Conservation (phyloP, 2,113 vertebrate genomes). For the Haliaeetus leucogaster region DNA sequence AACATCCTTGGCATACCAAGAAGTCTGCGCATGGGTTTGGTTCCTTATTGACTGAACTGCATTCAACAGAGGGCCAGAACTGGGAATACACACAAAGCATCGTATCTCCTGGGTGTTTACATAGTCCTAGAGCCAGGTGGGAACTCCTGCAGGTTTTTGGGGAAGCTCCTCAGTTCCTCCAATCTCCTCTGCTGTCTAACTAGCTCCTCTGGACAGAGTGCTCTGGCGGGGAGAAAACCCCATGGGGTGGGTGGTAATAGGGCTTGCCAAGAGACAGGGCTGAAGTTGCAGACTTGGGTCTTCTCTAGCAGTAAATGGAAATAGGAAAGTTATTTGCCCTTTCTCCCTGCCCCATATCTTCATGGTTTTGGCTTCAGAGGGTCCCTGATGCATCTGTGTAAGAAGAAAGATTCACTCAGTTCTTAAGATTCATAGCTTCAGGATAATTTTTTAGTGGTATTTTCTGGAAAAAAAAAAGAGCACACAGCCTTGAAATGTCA, state of each 20-base stretch:
- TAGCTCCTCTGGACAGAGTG: not conserved
- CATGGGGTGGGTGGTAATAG: accelerated
- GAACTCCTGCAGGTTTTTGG: not conserved
- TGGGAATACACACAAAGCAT: not conserved
- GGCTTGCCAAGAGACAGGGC: not conserved
- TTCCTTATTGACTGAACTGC: not conserved
- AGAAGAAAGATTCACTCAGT: not conserved
- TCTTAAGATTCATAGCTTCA: not conserved
- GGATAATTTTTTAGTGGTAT: not conserved
- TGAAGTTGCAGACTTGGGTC: not conserved
- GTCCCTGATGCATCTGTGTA: not conserved
- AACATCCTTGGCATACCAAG: not conserved
- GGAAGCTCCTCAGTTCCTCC: not conserved
- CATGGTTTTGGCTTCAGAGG: not conserved
- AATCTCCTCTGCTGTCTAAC: not conserved
- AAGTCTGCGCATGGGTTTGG: accelerated
- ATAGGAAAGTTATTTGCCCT: not conserved
- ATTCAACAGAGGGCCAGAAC: not conserved
- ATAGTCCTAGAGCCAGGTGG: not conserved
- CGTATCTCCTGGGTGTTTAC: not conserved
- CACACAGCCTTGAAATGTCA: not conserved
- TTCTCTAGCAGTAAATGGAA: not conserved
- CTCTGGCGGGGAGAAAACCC: not conserved
- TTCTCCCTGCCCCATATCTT: not conserved
- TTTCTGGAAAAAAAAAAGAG: not conserved